Evolutionary conservation across 2,888 invertebrate genomes (phyloP).

Genomic region (Auanema freiburgensis): DNA sequence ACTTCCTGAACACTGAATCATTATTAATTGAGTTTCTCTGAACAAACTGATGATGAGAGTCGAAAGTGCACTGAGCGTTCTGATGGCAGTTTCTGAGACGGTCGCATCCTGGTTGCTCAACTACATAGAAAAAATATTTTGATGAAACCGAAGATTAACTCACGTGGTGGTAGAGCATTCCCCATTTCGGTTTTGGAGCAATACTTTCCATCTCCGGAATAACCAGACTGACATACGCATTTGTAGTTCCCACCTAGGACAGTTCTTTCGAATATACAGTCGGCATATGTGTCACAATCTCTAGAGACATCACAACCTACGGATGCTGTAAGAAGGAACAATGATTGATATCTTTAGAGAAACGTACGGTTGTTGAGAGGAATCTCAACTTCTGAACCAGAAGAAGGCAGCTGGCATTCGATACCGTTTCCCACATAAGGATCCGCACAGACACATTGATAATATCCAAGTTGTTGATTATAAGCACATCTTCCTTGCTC

Average conservation of each 20-base stretch:
- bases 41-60: constrained; percentile 62
- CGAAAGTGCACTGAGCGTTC: constrained; percentile 68
- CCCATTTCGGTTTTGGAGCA: constrained; percentile 44
- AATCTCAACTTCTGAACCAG: not conserved
- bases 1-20: constrained; percentile 22
- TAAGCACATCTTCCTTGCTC: constrained; percentile 59
- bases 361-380: not conserved
- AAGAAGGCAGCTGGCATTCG: constrained; percentile 68
- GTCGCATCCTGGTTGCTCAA: constrained; percentile 52
- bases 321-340: constrained; percentile 1
- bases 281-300: constrained; percentile 63
- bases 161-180: constrained; percentile 33
- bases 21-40: constrained; percentile 2
- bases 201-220: constrained; percentile 66
- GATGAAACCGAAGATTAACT: not conserved
- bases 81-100: constrained; percentile 66
- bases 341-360: not conserved
- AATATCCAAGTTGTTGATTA: constrained; percentile 47
- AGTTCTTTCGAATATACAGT: constrained; percentile 61
- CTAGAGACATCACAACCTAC: constrained; percentile 49
- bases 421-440: constrained; percentile 80
- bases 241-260: constrained; percentile 31
- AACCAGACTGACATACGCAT: constrained; percentile 66
- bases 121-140: constrained; percentile 10
- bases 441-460: constrained; percentile 72